Evolutionary conservation across 1,140 invertebrate species (phyloP), one percentile per base, ranked within the genome.

Genomic region (Drosophila bifasciata): DNA sequence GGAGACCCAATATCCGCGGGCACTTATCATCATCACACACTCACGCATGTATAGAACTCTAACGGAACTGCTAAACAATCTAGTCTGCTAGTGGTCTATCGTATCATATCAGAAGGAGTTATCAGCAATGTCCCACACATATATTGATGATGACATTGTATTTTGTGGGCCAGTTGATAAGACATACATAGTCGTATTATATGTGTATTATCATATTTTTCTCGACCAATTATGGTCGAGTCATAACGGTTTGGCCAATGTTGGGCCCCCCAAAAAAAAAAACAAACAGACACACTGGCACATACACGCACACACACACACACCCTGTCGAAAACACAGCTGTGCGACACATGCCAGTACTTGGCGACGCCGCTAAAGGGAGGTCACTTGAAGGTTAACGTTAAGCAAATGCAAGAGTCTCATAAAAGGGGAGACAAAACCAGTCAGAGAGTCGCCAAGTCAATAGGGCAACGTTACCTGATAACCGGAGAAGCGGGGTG

Each of bases 361-460:
- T 50, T 69, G 19, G 23, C 21, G 32, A 28, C 56, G 58, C 70
- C 53, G 16, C 76, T 76, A 72, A 23, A 25, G 49, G 19, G 59
- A 74, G 83, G 83, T 88, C 83, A 88, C 56, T 79, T 88, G 83
- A 88, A 88, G 83, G 83, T 88, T 89, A 88, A 75, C 71, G 78
- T 62, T 57, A 78, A 49, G 56, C 58, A 71, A 73, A 57, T 63
- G 66, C 40, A 51, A 66, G 25, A 55, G 49, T 28, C 63, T 28
- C 53, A 53, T 25, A 16, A 69, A 57, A 57, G 45, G 49, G n/a
- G 16, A 21, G 28, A 51, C 51, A 69, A 72, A 86, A 70, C 81
- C 76, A 58, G 79, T 57, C 63, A 73, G 40, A 66, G 66, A 64
- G 49, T 49, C 53, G 60, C 40, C 39, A 36, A 57, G 55, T 57